These are phyloP conservation scores for Cydia strobilella DNA, from an alignment of 1,140 invertebrate genomes.

Conservation along the genomic window DNA sequence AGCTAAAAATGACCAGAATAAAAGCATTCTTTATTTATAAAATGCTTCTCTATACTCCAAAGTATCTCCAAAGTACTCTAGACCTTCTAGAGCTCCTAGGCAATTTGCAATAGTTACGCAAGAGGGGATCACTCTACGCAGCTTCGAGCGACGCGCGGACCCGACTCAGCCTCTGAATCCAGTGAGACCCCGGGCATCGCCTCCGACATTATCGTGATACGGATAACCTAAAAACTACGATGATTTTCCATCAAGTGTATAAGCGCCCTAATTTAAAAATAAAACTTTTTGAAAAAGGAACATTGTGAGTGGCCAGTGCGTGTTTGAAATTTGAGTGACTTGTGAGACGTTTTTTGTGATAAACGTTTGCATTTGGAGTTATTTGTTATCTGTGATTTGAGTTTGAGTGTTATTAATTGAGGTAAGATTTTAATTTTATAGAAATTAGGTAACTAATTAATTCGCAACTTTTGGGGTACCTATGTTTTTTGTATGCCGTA, in stretches of 20 bases:
- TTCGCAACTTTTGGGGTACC: neutral
- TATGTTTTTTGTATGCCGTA: neutral
- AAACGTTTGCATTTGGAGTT: conserved; percentile 31
- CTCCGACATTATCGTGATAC: conserved; percentile 38
- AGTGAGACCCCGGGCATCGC: conserved; percentile 56
- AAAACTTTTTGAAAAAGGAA: conserved; percentile 53
- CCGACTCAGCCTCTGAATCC: conserved; percentile 66
- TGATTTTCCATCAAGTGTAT: conserved; percentile 34
- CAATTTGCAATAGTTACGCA: conserved; percentile 61
- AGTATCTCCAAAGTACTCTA: neutral
- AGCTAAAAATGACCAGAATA: neutral
- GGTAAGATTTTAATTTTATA: conserved; percentile 10
- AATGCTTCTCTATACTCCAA: neutral
- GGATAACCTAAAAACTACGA: conserved; percentile 42
- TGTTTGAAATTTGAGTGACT: conserved; percentile 35
- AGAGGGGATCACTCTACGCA: conserved; percentile 66
- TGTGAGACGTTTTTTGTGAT: conserved; percentile 14
- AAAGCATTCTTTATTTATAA: neutral
- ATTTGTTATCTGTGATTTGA: conserved; percentile 36
- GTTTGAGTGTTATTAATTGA: conserved; percentile 35
- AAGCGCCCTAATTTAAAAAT: conserved; percentile 42
- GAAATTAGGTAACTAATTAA: neutral
- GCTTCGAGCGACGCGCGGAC: conserved; percentile 57
- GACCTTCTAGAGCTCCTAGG: neutral
- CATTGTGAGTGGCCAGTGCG: conserved; percentile 45